A percentile compares a stretch with the other conserved stretches of the same genome.
phyloP scores from a whole-genome alignment of 2,797 vertebrate genomes.

The Ceyx erithaca region DNA sequence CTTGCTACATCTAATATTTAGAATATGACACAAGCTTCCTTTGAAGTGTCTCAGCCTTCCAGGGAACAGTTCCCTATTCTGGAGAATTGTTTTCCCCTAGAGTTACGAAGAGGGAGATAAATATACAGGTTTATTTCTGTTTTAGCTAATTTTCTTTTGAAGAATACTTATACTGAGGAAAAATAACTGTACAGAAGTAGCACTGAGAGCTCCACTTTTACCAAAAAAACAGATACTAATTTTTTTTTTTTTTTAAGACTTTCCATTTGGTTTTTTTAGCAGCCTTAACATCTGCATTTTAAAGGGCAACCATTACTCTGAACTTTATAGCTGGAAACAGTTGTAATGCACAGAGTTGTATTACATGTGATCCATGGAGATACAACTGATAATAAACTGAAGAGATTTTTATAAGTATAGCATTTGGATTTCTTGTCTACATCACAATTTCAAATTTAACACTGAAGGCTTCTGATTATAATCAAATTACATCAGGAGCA shows the following conservation, averaged over 20 bases:
- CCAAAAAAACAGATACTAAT: not conserved
- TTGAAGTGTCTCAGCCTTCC: not conserved
- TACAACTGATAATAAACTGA: not conserved
- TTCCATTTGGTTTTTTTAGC: not conserved
- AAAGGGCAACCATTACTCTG: not conserved
- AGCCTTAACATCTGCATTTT: not conserved
- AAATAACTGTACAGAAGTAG: not conserved
- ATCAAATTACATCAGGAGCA: not conserved
- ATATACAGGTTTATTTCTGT: not conserved
- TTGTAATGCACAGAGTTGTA: not conserved
- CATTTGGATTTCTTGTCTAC: fast-evolving
- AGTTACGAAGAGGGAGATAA: not conserved
- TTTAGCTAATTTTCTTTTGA: not conserved
- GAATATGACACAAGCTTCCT: not conserved
- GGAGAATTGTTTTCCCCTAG: not conserved
- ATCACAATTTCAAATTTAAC: not conserved
- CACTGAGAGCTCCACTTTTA: not conserved
- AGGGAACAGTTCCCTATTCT: not conserved
- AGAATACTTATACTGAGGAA: not conserved
- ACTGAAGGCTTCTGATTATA: not conserved
- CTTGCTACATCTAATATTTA: not conserved
- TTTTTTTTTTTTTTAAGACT: not conserved
- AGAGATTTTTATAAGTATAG: not conserved
- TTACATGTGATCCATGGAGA: not conserved
- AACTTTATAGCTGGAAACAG: not conserved